Percentiles rank a stretch among this genome's conserved stretches.
These are phyloP conservation scores for Malthinus flaveolus DNA, from an alignment of 2,888 invertebrate species.

Conservation along the genomic window DNA sequence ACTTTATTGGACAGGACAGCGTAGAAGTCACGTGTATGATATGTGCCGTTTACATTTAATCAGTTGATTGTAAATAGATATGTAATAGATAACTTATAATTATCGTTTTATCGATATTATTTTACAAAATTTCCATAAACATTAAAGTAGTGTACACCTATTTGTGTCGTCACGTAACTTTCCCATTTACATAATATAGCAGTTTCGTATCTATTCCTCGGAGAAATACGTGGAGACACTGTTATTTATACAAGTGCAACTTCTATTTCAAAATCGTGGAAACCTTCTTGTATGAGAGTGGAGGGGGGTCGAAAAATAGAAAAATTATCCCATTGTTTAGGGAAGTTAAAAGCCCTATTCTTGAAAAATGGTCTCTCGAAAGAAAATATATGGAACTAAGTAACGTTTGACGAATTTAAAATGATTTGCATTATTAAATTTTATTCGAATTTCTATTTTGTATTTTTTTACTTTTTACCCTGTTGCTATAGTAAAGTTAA, in stretches of 20 bases:
- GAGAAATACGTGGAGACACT: no score
- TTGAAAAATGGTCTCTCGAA: neutral
- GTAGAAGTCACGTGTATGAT: slow-evolving; percentile 52
- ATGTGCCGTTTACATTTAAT: slow-evolving; percentile 43
- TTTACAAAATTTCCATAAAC: slow-evolving; percentile 9
- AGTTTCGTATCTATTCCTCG: no score
- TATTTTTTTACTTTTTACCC: neutral
- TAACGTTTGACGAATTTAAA: slow-evolving; percentile 6
- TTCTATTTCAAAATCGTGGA: no score
- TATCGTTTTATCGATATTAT: slow-evolving; percentile 8
- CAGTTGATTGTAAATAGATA: slow-evolving; percentile 19
- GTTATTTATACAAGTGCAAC: no score
- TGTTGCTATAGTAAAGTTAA: neutral
- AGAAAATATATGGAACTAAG: slow-evolving; percentile 1
- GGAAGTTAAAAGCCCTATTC: no score
- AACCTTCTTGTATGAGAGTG: no score
- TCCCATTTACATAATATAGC: neutral
- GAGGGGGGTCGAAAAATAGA: no score
- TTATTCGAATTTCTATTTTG: neutral
- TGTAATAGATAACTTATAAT: slow-evolving; percentile 1
- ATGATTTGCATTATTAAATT: slow-evolving; percentile 5
- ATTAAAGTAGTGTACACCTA: no score
- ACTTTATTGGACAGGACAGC: slow-evolving; percentile 52
- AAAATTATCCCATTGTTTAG: no score
- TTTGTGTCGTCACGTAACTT: no score